These are phyloP conservation scores for Muscina levida DNA, from an alignment of 2,888 invertebrate species.

Conservation along the genomic window DNA sequence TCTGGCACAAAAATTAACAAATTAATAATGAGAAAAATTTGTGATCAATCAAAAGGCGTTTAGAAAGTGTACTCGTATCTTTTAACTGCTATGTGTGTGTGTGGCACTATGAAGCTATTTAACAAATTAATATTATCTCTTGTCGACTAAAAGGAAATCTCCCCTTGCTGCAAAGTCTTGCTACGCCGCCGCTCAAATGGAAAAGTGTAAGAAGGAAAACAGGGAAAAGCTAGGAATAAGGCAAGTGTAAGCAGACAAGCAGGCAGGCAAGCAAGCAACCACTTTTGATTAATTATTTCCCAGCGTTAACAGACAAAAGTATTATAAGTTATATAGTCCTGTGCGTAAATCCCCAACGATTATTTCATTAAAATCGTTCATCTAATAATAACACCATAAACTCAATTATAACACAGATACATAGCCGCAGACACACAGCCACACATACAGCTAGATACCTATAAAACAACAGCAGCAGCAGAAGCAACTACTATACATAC, in stretches of 20 bases:
- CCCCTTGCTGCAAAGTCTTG: background rate
- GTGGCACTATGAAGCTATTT: constrained; percentile 34
- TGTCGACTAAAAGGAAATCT: background rate
- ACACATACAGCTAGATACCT: background rate
- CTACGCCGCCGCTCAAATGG: too few species aligned
- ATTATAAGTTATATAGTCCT: background rate
- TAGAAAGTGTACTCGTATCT: background rate
- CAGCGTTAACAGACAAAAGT: background rate
- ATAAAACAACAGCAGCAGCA: background rate
- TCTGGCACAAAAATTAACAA: background rate
- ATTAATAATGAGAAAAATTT: constrained; percentile 20
- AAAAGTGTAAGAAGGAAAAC: constrained; percentile 15
- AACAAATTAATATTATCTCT: constrained; percentile 11
- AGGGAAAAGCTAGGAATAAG: background rate
- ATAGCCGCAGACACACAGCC: background rate
- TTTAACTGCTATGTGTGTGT: background rate
- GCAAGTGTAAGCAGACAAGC: constrained; percentile 16
- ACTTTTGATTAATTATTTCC: constrained; percentile 36
- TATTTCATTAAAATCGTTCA: constrained; percentile 29
- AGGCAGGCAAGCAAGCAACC: background rate
- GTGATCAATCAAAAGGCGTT: constrained; percentile 19
- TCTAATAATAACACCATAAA: constrained; percentile 31
- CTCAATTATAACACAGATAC: constrained; percentile 24
- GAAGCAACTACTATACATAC: background rate
- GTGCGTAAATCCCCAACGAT: constrained; percentile 3